phyloP scores from a whole-genome alignment of 2,113 vertebrate species.

The Argyrosomus japonicus region DNA sequence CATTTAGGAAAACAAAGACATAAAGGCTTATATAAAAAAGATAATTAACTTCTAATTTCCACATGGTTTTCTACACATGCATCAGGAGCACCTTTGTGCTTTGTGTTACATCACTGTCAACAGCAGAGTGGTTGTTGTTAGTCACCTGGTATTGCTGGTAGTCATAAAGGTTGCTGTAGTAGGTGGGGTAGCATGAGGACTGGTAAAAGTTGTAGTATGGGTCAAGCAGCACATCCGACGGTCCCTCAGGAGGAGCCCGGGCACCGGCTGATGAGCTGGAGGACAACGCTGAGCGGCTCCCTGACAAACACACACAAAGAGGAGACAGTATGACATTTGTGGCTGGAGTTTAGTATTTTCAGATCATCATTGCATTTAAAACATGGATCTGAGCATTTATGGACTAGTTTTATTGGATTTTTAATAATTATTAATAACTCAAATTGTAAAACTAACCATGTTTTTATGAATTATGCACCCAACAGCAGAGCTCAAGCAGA shows the following conservation, averaged over 20 bases:
- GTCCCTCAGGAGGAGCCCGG: constrained; percentile 89
- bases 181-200: no score
- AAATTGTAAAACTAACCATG: background rate
- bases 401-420: background rate
- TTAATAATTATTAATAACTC: no score
- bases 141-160: no score
- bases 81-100: background rate
- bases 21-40: background rate
- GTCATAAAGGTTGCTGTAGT: no score
- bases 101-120: background rate
- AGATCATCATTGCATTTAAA: background rate
- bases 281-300: constrained; percentile 83
- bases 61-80: background rate
- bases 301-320: constrained; percentile 68
- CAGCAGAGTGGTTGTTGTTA: no score
- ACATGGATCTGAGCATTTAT: background rate
- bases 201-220: no score
- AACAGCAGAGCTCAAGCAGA: background rate
- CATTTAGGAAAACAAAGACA: no score
- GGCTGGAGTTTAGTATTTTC: background rate
- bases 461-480: background rate
- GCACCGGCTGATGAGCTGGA: constrained; percentile 85
- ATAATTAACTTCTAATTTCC: constrained; percentile 5
- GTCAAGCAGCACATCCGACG: constrained; percentile 90
- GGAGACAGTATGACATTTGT: background rate